Conservation (phyloP, 2,797 vertebrate species). For the Chelidonichthys spinosus region DNA sequence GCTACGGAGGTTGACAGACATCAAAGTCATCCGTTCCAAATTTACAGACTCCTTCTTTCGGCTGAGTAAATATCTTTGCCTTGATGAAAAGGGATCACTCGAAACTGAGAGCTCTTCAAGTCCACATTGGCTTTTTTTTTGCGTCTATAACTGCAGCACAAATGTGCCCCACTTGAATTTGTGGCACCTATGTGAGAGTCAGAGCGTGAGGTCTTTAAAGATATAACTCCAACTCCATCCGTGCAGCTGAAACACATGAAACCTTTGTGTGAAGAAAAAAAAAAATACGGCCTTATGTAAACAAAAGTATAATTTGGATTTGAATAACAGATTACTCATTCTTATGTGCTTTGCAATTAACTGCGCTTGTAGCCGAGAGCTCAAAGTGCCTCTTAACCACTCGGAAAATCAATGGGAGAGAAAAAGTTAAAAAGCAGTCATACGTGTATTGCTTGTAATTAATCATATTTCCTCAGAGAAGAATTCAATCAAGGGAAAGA, state of each 20-base stretch:
- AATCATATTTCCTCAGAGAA: constrained; percentile 13
- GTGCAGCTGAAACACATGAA: constrained; percentile 7
- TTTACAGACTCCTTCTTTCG: constrained; percentile 6
- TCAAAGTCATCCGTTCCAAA: constrained; percentile 17
- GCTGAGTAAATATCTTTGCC: constrained; percentile 3
- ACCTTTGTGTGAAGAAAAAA: neutral
- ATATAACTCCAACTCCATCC: neutral
- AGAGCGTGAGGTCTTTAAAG: constrained; percentile 6
- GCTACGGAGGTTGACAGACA: neutral
- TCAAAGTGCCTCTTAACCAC: constrained; percentile 51
- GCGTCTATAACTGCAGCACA: neutral
- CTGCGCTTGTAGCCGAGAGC: constrained; percentile 27
- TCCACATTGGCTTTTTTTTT: constrained; percentile 12
- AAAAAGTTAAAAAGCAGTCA: constrained; percentile 36
- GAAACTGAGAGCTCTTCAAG: constrained; percentile 19
- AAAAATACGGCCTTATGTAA: neutral
- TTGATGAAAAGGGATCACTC: constrained; percentile 26
- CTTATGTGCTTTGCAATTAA: constrained; percentile 34
- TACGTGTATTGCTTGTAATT: constrained; percentile 40
- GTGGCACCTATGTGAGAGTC: neutral
- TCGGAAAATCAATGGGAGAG: constrained; percentile 25
- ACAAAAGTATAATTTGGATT: constrained; percentile 18
- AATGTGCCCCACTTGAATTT: neutral
- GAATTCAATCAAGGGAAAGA: constrained; percentile 14
- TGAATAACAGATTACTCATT: constrained; percentile 32